Evolutionary conservation across 1,140 invertebrate genomes (phyloP), one percentile per base, ranked within the genome.

Genomic region (Pseudomyrmex gracilis): DNA sequence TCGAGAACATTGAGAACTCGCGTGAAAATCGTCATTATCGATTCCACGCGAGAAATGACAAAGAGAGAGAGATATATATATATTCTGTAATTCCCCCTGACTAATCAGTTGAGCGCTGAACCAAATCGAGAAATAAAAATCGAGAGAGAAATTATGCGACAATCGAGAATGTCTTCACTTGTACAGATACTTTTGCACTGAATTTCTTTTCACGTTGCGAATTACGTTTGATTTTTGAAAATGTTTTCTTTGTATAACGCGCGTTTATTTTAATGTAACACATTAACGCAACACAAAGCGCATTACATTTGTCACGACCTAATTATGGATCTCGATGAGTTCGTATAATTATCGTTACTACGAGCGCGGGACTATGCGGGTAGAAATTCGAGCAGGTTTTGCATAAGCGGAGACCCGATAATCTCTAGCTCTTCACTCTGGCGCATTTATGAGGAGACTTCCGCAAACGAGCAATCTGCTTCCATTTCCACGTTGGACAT

Each of bases 401-500:
- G 24, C 60, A 57, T 73, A 84, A 86, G 3, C 4, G 8, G 10
- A 4, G 15, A 10, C 20, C 24, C 66, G 60, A 87, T 77, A 73
- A 84, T 86, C 67, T 86, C 67, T 55, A 10, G 10, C 9, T 73
- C 12, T 9, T 53, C 43, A 73, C 64, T 49, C 7, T 22, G 78
- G 22, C 22, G 49, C 77, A 47, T 83, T 86, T 85, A 82, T 84
- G 70, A 73, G 45, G 10, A 58, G 67, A 74, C 55, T 74, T 85
- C 60, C 60, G 12, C 12, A 68, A 47, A 43, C 51, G 68, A 76
- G 57, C 53, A 87, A 67, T 78, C 76, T 53, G 58, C 47, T 88
- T 83, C 68, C 77, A 85, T 85, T 88, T 88, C 83, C 73, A 64
- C 22, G 22, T 64, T 53, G 61, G 60, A 76, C 68, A 57, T 67